Evolutionary conservation across 2,888 invertebrate species (phyloP).

Genomic region (Gonocerus acuteangulatus): DNA sequence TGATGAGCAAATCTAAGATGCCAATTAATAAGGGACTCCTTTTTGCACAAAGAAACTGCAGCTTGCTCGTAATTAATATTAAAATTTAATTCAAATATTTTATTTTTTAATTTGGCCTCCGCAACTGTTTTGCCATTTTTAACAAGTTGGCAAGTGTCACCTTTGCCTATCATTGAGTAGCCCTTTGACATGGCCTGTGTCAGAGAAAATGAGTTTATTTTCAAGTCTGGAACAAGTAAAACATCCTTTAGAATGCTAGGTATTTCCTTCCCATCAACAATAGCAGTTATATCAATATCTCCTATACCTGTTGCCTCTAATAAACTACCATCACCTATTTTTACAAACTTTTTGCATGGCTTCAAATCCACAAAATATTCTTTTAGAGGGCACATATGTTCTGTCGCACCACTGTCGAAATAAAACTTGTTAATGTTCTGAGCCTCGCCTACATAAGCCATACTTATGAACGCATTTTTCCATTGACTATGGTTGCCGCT

Average conservation of each 20-base stretch:
- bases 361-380: neutral
- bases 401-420: conserved; percentile 13
- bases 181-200: conserved; percentile 11
- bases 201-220: conserved; percentile 18
- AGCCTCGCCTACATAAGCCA: neutral
- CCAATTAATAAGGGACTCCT: neutral
- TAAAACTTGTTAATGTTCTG: neutral
- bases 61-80: no score
- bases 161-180: conserved; percentile 11
- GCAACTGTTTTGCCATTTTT: no score
- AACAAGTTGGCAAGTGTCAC: neutral
- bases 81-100: no score
- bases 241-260: conserved; percentile 9
- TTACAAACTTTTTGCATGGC: no score
- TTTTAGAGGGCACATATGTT: conserved; percentile 6
- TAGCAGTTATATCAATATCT: conserved; percentile 1
- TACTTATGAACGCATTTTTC: neutral
- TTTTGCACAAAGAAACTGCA: neutral
- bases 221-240: conserved; percentile 14
- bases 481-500: neutral
- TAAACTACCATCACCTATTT: conserved; percentile 18
- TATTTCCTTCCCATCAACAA: neutral
- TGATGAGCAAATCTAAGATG: conserved; percentile 8
- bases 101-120: no score
- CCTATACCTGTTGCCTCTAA: conserved; percentile 4